These are phyloP conservation scores for Pterocles orientalis DNA, from an alignment of 2,113 vertebrate species.

Conservation along the genomic window DNA sequence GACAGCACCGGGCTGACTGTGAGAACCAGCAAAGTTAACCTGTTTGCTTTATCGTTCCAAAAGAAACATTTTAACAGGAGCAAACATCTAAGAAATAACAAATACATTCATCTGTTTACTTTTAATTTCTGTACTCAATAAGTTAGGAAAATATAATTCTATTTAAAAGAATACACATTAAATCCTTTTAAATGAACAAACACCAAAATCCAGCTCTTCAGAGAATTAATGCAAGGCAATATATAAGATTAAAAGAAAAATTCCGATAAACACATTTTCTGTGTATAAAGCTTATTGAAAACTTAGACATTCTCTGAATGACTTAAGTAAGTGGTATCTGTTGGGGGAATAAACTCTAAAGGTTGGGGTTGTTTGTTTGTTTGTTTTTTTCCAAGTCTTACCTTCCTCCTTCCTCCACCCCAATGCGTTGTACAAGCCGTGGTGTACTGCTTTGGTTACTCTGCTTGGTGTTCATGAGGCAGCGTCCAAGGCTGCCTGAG, in stretches of 20 bases:
- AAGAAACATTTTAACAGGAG: background rate
- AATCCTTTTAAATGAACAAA: background rate
- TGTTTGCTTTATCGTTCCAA: constrained; percentile 10
- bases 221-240: background rate
- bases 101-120: background rate
- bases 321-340: background rate
- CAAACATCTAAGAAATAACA: background rate
- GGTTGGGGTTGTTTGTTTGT: background rate
- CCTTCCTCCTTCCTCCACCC: background rate
- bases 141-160: background rate
- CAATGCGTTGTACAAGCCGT: background rate
- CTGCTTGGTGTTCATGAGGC: background rate
- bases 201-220: background rate
- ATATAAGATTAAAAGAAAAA: background rate
- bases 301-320: constrained; percentile 1
- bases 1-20: background rate
- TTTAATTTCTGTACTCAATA: background rate
- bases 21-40: constrained; percentile 6
- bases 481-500: background rate
- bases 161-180: background rate
- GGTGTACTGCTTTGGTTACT: background rate
- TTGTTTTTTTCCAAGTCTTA: background rate
- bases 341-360: background rate
- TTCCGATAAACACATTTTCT: background rate
- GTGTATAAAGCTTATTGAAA: constrained; percentile 18